These are phyloP conservation scores for Leptopilina clavipes DNA, from an alignment of 1,140 invertebrate species.

Conservation along the genomic window DNA sequence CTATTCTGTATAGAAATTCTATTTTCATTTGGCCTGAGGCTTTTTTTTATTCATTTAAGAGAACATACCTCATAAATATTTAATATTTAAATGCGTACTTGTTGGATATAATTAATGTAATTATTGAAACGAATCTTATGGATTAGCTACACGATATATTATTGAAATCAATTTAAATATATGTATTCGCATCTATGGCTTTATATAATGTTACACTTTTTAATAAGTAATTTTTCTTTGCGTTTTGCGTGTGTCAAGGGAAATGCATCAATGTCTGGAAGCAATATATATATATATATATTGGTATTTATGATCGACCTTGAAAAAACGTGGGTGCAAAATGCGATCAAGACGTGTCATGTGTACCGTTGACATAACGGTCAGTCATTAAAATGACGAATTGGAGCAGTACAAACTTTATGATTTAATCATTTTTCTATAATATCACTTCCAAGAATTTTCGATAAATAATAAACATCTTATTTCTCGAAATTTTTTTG, in stretches of 20 bases:
- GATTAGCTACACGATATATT: background rate
- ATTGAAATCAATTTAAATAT: background rate
- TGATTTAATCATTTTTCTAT: too few relatives aligned
- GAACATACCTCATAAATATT: background rate
- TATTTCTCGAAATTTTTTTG: too few relatives aligned
- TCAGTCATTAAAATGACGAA: slow-evolving; percentile 10
- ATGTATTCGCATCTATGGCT: background rate
- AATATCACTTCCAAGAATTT: too few relatives aligned
- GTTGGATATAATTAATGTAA: background rate
- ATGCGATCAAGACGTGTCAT: slow-evolving; percentile 21
- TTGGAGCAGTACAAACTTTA: background rate
- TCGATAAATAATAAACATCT: too few relatives aligned
- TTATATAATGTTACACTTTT: slow-evolving; percentile 19
- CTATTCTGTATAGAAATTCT: too few relatives aligned
- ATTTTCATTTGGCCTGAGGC: background rate
- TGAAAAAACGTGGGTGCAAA: slow-evolving; percentile 26
- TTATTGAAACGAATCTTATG: slow-evolving; percentile 12
- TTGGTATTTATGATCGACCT: slow-evolving; percentile 16
- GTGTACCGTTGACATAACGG: slow-evolving; percentile 28
- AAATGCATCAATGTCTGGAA: slow-evolving; percentile 27
- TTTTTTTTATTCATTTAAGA: background rate
- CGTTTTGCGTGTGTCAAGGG: slow-evolving; percentile 18
- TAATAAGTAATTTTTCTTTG: slow-evolving; percentile 5
- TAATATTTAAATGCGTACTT: background rate
- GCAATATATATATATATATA: slow-evolving; percentile 13